Conservation (phyloP, 2,797 vertebrate species). For the Podargus strigoides region DNA sequence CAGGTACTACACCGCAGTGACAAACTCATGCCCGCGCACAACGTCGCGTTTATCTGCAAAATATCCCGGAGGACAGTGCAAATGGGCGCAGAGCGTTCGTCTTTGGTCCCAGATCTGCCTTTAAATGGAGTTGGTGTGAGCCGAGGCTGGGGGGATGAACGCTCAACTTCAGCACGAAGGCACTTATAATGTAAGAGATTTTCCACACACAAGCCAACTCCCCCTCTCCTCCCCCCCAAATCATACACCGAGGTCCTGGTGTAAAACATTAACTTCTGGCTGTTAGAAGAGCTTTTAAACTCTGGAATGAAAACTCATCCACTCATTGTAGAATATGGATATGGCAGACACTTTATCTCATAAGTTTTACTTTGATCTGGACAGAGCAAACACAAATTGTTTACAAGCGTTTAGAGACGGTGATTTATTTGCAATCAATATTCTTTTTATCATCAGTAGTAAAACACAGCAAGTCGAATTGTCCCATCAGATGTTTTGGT, state of each 20-base stretch:
- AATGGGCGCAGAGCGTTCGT: neutral
- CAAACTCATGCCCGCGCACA: neutral
- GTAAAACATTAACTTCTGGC: slow-evolving; percentile 64
- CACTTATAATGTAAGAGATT: neutral
- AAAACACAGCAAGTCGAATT: slow-evolving; percentile 79
- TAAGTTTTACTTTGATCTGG: slow-evolving; percentile 72
- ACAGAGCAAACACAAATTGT: slow-evolving; percentile 54
- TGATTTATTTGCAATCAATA: slow-evolving; percentile 82
- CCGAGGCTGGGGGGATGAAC: neutral
- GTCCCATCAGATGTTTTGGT: slow-evolving; percentile 79
- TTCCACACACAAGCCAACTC: neutral
- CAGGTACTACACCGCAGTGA: neutral
- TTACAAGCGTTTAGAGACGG: slow-evolving; percentile 63
- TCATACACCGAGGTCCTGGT: neutral
- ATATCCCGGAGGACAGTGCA: neutral
- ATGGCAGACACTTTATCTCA: slow-evolving; percentile 39
- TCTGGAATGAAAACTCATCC: neutral
- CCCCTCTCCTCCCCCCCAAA: neutral
- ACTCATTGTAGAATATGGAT: neutral
- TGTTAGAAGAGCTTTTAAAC: neutral
- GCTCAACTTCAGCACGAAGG: neutral
- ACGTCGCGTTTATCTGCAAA: neutral
- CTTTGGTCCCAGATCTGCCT: neutral
- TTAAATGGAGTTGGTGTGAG: slow-evolving; percentile 4
- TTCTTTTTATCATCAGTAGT: slow-evolving; percentile 78